Base-by-base conservation (phyloP, 2,888 invertebrate genomes). In the Xestia rhomboidea region DNA sequence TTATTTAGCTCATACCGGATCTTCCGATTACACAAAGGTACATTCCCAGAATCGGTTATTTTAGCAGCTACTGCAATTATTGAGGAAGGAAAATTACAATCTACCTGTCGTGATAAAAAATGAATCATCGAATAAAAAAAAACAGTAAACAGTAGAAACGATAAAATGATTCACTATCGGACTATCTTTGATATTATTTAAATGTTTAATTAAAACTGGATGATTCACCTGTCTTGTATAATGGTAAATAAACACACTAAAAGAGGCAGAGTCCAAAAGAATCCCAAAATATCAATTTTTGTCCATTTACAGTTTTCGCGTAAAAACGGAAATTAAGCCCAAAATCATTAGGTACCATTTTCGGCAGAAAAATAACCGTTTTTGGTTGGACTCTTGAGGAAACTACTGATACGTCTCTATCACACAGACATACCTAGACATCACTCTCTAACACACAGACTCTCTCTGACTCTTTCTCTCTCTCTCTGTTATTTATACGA, bases 41-140 rank as follows among this genome's bases (percentile, higher is more conserved):
- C 2, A 38, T 72, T 68, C 27, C 24, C 21, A 4, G 10, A 38
- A 72, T 38, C 27, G 34, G 10, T 24, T 68, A 1, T 46, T 34
- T 34, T n/a, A n/a, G 30, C 13, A 72, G 13, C 54, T 10, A 41
- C 11, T 30, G 18, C 64, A 64, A 27, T 41, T 30, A 21, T 49
- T 30, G 18, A 75, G 49, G 62, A 63, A 62, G 62, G 30, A 74
- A 62, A 62, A 75, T 49, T n/a, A n/a, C 4, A 74, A 62, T 38
- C 0, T 49, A 49, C 18, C 11, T 0, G 8, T 38, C 11, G 2
- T 38, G 60, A 73, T 49, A 49, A 74, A 49, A 27, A 27, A 18
- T 21, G 8, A 75, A 51, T 75, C 75, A 75, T 21, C 21, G 11
- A 15, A 18, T 38, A 1, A 4, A 30, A 15, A 74, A 62, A 75